Evolutionary conservation across 2,113 vertebrate genomes (phyloP), one percentile per base, ranked within the genome.

Genomic region (Cyrtonyx montezumae): DNA sequence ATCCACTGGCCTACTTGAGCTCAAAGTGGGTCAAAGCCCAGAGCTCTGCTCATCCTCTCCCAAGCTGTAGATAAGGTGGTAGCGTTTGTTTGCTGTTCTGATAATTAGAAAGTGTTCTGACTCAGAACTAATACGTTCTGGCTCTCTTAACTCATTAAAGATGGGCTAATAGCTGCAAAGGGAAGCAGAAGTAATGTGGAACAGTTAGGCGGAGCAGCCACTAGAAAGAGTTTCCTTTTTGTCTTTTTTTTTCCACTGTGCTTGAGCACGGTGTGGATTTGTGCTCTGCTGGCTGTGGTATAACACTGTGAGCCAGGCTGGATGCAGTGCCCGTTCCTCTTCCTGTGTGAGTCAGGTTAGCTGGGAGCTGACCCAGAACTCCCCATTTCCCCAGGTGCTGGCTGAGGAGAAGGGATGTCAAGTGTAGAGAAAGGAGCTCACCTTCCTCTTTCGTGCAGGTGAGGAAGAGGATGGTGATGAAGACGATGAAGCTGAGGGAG

Each of bases 391-490:
- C 36, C 0, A 1, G 53, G 61, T 12, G 68, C 37, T 30, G 48
- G 22, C 23, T 37, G 62, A 51, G 58, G 25, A 80, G 40, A 22
- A 4, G 1, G 16, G 30, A 25, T 21, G 1, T 17, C 2, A 26
- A 59, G 6, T 3, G 8, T 16, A 0, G 1, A 28, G 61, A 40
- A 40, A 46, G 43, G 26, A 30, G 74, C 62, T 95, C 28, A 91
- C 0, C 53, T 8, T 81, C 48, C 7, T 6, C 16, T 63, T 3
- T 9, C 1, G 0, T 70, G 55, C 84, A 99, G 99, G 98, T 14
- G 99, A 99, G 45, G 99, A 99, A 26, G 99, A 99, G 13, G 99
- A 99, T 0, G 99, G 99, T 2, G 99, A 99, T 2, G 99, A 99
- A 0, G 99, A 99, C 0, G 99, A 99, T 0, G 99, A 99, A 21